Evolutionary conservation across 1,140 invertebrate species (phyloP), one percentile per base, ranked within the genome.

Genomic region (Dufourea novaeangliae): DNA sequence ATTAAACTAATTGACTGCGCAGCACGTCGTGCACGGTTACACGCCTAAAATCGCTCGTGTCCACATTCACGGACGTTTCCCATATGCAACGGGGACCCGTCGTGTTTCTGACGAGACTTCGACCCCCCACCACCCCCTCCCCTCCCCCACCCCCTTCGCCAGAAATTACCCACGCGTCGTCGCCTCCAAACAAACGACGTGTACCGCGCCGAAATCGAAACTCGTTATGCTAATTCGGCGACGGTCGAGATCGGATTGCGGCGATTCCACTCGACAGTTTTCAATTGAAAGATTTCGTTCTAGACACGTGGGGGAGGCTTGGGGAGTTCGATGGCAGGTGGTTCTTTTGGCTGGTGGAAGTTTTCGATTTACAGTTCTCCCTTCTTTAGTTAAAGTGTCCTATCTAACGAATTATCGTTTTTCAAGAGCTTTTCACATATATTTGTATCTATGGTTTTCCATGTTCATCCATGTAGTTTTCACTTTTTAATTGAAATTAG

Each of bases 1-100:
- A 92, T 92, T 92, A 92, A 91, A 92, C 89, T 92, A 92, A 92
- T 92, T 92, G 91, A 91, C 89, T 91, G 88, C 89, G 64, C 86
- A 89, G 90, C 88, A 88, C 86, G 88, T 77, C 82, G 54, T 66
- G 64, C 25, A 77, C 66, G 52, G 64, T 69, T 77, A 62, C 74
- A 52, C 67, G 44, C 17, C 25, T 22, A 57, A n/a, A 62, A 73
- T 83, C 75, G 69, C 68, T 82, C 64, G 75, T 69, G 67, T 56
- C 20, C 37, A 41, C 56, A 62, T 56, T 12, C 37, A 41, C 56
- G 27, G 34, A 66, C 71, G 29, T 39, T 66, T 59, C 27, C 50
- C 68, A 54, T 67, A 70, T 69, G 66, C 20, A 37, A 63, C 71
- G 34, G 74, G 79, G 74, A 22, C 46, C 44, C 44, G 12, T 76